Conservation (phyloP, 2,113 vertebrate species). For the Anthoscopus minutus region DNA sequence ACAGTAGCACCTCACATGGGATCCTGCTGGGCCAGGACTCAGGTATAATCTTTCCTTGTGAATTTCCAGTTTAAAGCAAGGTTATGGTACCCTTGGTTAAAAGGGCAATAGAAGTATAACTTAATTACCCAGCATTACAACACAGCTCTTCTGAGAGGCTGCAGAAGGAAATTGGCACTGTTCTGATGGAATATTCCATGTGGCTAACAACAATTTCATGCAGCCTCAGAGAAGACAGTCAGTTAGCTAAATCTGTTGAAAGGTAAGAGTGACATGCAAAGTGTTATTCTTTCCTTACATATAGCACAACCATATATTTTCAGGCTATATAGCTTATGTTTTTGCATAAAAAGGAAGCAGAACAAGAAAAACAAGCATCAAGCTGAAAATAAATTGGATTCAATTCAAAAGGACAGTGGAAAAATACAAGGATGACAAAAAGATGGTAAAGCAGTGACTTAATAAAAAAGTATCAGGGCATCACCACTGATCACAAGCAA, state of each 20-base stretch:
- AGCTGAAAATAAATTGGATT: not conserved
- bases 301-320: not conserved
- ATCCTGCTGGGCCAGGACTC: not conserved
- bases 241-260: not conserved
- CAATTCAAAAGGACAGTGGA: not conserved
- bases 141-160: not conserved
- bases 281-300: not conserved
- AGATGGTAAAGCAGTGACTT: not conserved
- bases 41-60: not conserved
- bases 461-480: not conserved
- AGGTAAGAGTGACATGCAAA: not conserved
- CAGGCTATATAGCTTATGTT: not conserved
- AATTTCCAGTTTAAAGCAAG: not conserved
- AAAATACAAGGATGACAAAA: constrained; percentile 1
- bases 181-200: constrained; percentile 18
- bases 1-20: not conserved
- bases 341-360: constrained; percentile 2
- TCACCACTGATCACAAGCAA: not conserved
- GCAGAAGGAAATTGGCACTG: not conserved
- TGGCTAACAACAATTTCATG: not conserved
- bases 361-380: not conserved
- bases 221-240: not conserved
- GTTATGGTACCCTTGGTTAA: not conserved
- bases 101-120: not conserved
- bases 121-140: constrained; percentile 35